Evolutionary conservation across 30 jellyfish, hydroid and myxozoan genomes (phyloP).

Genomic region (Cassiopea andromeda): DNA sequence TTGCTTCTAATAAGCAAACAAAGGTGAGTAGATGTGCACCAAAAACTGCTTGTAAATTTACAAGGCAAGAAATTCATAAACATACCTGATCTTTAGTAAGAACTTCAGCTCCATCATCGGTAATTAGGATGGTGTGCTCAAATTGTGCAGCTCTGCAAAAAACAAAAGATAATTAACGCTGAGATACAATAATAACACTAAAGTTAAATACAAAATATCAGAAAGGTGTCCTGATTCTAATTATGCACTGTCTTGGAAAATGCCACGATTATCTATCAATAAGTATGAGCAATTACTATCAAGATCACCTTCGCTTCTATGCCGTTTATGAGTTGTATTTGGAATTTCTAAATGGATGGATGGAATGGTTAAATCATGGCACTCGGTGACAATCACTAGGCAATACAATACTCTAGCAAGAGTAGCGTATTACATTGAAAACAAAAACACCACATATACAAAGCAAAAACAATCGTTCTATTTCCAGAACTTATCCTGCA

Average conservation of each 20-base stretch:
- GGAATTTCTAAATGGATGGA: no score
- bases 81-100: slow-evolving; percentile 77
- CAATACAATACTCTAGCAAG: no score
- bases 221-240: neutral
- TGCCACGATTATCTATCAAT: neutral
- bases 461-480: no score
- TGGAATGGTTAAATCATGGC: no score
- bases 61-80: neutral
- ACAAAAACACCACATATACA: no score
- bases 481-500: no score
- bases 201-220: neutral
- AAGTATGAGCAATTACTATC: neutral
- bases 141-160: slow-evolving; percentile 78
- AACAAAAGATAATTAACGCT: neutral
- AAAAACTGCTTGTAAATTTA: no score
- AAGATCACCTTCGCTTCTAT: neutral
- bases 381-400: no score
- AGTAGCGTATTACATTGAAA: no score
- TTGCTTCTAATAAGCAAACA: no score
- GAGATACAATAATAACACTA: neutral
- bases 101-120: slow-evolving; percentile 76
- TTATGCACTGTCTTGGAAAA: neutral
- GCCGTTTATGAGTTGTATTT: no score
- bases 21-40: neutral
- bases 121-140: slow-evolving; percentile 79